These are phyloP conservation scores for Chiridota heheva DNA, from an alignment of 35 echinoderm and acorn worm species.

Conservation along the genomic window DNA sequence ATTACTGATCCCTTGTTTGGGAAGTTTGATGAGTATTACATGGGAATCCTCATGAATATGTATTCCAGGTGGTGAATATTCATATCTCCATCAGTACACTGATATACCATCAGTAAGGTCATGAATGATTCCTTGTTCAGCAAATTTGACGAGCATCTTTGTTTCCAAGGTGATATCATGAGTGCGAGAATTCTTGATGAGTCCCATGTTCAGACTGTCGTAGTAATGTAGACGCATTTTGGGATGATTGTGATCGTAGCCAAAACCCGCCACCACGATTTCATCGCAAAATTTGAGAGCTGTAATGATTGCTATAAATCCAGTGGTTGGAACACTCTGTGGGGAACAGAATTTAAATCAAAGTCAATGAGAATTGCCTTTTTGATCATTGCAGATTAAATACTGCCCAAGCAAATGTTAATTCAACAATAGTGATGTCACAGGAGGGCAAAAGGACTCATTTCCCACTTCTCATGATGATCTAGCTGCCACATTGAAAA, in stretches of 20 bases:
- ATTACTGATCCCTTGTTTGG: too few species aligned
- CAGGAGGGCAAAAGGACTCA: too few species aligned
- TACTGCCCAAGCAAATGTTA: too few species aligned
- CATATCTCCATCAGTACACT: not conserved
- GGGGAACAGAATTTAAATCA: not conserved
- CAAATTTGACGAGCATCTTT: slow-evolving; percentile 51
- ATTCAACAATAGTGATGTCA: too few species aligned
- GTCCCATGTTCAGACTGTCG: slow-evolving; percentile 66
- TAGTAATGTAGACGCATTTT: slow-evolving; percentile 89
- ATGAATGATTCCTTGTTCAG: slow-evolving; percentile 76
- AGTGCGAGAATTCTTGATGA: slow-evolving; percentile 49
- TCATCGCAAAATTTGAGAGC: slow-evolving; percentile 83
- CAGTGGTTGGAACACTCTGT: slow-evolving; percentile 93
- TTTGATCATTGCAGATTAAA: too few species aligned
- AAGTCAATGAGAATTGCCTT: too few species aligned
- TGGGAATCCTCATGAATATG: too few species aligned
- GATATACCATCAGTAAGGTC: slow-evolving; percentile 76
- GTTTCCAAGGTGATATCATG: slow-evolving; percentile 71
- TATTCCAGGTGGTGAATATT: not conserved
- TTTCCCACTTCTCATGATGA: too few species aligned
- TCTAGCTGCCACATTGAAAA: too few species aligned
- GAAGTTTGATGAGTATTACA: too few species aligned
- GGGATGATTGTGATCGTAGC: slow-evolving; percentile 65
- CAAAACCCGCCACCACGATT: slow-evolving; percentile 81
- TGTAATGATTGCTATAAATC: slow-evolving; percentile 67